These are phyloP conservation scores for Calameuta pallipes DNA, from an alignment of 2,888 invertebrate genomes.

Conservation along the genomic window DNA sequence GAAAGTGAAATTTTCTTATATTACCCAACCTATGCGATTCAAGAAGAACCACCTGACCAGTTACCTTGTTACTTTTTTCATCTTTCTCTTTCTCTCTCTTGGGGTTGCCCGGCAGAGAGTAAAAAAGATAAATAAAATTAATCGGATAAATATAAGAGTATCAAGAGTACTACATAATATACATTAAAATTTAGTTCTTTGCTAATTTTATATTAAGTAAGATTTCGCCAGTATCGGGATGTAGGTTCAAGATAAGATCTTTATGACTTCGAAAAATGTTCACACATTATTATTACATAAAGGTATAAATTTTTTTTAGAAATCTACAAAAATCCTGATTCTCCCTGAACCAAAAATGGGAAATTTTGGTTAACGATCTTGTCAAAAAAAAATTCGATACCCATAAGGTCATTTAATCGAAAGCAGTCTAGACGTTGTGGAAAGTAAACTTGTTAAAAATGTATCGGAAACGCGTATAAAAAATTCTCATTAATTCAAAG, in stretches of 20 bases:
- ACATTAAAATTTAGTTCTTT: neutral
- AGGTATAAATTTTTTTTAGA: neutral
- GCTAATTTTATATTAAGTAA: neutral
- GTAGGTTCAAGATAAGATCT: neutral
- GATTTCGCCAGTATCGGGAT: neutral
- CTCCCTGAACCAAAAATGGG: no score
- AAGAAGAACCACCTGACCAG: slow-evolving; percentile 26
- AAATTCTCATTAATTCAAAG: neutral
- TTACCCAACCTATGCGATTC: slow-evolving; percentile 30
- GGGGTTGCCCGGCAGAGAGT: neutral
- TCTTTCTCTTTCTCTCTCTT: neutral
- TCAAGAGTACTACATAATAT: neutral
- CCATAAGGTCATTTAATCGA: no score
- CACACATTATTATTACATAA: no score
- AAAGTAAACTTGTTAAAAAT: neutral
- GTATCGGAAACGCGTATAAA: neutral
- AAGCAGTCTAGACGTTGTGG: neutral
- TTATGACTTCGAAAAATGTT: neutral
- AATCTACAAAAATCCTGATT: no score
- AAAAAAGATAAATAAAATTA: neutral
- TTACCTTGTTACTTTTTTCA: slow-evolving; percentile 25
- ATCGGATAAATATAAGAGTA: no score
- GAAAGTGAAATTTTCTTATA: slow-evolving; percentile 44
- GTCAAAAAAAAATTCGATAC: no score
- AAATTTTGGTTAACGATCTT: no score